A percentile compares a stretch with the other conserved stretches of the same genome.
Evolutionary conservation across 2,797 vertebrate species (phyloP).

Genomic region (Macroramphosus scolopax): DNA sequence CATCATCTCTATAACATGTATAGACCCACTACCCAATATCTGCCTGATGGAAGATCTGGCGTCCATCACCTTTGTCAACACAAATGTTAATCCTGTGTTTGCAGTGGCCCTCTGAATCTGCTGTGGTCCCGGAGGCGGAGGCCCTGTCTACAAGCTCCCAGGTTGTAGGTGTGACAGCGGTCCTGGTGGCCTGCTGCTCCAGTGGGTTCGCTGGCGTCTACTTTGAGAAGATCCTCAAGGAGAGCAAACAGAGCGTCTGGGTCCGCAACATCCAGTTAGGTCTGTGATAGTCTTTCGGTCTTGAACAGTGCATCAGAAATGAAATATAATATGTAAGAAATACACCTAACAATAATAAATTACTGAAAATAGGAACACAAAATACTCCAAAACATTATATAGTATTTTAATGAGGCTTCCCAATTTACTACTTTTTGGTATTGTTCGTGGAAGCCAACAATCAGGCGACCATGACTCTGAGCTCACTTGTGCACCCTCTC

Average conservation of each 20-base stretch:
- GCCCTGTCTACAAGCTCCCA: slow-evolving; percentile 85
- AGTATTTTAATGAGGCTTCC: no score
- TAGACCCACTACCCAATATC: no score
- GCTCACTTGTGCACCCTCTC: slow-evolving; percentile 4
- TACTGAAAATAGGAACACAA: no score
- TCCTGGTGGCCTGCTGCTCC: slow-evolving; percentile 94
- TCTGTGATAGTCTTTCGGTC: slow-evolving; percentile 52
- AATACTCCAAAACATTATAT: background rate
- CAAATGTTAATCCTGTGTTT: slow-evolving; percentile 14
- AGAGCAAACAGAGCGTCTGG: slow-evolving; percentile 98
- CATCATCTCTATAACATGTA: no score
- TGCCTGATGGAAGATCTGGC: no score
- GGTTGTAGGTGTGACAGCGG: slow-evolving; percentile 88
- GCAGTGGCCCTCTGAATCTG: slow-evolving; percentile 91
- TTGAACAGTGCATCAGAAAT: background rate
- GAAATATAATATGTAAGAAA: background rate
- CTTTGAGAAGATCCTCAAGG: slow-evolving; percentile 99
- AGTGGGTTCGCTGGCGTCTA: slow-evolving; percentile 98
- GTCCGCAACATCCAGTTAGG: slow-evolving; percentile 98
- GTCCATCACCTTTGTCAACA: no score
- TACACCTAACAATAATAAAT: background rate
- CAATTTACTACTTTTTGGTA: no score
- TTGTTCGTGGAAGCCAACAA: no score
- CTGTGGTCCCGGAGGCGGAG: slow-evolving; percentile 70
- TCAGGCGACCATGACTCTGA: no score